A percentile compares a stretch with the other conserved stretches of the same genome.
These are phyloP conservation scores for Daktulosphaira vitifoliae DNA, from an alignment of 1,140 invertebrate genomes.

Conservation along the genomic window DNA sequence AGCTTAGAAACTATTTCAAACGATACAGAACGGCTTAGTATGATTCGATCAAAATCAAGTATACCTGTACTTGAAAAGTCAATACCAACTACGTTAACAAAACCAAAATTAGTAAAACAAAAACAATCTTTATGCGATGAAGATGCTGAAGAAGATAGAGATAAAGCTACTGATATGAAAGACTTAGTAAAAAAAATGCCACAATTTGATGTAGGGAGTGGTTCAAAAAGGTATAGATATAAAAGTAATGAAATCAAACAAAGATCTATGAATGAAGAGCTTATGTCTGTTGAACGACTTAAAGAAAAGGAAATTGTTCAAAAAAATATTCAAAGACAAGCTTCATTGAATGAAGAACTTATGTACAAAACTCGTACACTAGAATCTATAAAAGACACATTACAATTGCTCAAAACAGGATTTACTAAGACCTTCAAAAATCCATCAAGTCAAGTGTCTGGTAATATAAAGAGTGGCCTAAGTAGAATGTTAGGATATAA, in stretches of 20 bases:
- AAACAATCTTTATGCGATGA: slow-evolving; percentile 60
- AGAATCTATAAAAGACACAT: slow-evolving; percentile 68
- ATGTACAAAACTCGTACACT: slow-evolving; percentile 68
- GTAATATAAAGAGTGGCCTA: slow-evolving; percentile 30
- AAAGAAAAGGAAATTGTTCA: slow-evolving; percentile 73
- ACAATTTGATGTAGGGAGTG: slow-evolving; percentile 48
- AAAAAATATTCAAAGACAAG: slow-evolving; percentile 78
- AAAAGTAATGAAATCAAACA: slow-evolving; percentile 62
- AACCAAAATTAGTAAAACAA: slow-evolving; percentile 66
- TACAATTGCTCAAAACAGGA: slow-evolving; percentile 52
- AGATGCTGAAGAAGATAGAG: slow-evolving; percentile 50
- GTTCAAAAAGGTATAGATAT: slow-evolving; percentile 46
- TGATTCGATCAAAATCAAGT: slow-evolving; percentile 57
- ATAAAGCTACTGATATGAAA: slow-evolving; percentile 57
- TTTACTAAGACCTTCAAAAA: slow-evolving; percentile 67
- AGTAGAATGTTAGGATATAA: slow-evolving; percentile 26
- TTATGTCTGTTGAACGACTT: slow-evolving; percentile 72
- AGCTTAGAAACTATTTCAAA: slow-evolving; percentile 64
- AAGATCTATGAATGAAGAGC: slow-evolving; percentile 77
- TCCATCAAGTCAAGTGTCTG: slow-evolving; percentile 47
- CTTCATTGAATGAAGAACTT: slow-evolving; percentile 77
- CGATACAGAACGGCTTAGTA: neutral
- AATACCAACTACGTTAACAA: slow-evolving; percentile 41
- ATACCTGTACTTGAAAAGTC: slow-evolving; percentile 42
- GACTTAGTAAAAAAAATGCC: slow-evolving; percentile 52